Base-by-base conservation (phyloP, 2,888 invertebrate species). In the Stenchaetothrips biformis region DNA sequence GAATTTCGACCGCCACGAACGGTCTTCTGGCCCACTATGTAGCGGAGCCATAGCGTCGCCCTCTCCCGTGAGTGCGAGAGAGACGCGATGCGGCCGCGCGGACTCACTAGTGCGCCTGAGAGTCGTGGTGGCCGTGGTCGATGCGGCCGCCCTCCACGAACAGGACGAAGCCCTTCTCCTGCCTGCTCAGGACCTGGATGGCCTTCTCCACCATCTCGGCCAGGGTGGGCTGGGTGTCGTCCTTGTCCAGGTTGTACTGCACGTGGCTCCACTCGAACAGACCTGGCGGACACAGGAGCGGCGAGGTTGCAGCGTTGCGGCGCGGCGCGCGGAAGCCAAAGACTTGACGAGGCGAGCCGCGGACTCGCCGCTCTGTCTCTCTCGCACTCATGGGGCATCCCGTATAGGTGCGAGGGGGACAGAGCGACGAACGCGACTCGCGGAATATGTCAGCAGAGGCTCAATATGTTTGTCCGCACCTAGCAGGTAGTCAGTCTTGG, bases 151-250 rank as follows among this genome's bases (percentile, higher is more conserved):
- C 93, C 89, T 93, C 93, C 80, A 95, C 92, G 86, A 95, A 92
- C 13, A 96, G 87, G 84, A 95, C 93, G 85, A 89, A 96, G 1
- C 96, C 96, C 16, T 93, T 89, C 90, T 86, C 81, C 83, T 90
- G 90, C 81, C 90, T 89, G 82, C 89, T 89, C 8, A 95, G 87
- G 83, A 94, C 89, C 82, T 90, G 89, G 81, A 95, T 89, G 0
- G 95, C 94, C 0, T 90, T 90, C 83, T 90, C 89, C 0, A 92
- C 91, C 94, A 95, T 93, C 85, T 94, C 94, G 78, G 90, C 89
- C 0, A 95, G 85, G 0, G 91, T 90, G 0, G 95, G 95, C 84
- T 93, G 91, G 81, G 88, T 87, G 16, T 82, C 82, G 8, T 82
- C 77, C 47, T 85, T 85, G 78, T 87, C 87, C 67, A 88, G 82